Percentiles rank a stretch among this genome's conserved stretches.
These are phyloP conservation scores for Eurytoma californica DNA, from an alignment of 2,888 invertebrate species.

Conservation along the genomic window DNA sequence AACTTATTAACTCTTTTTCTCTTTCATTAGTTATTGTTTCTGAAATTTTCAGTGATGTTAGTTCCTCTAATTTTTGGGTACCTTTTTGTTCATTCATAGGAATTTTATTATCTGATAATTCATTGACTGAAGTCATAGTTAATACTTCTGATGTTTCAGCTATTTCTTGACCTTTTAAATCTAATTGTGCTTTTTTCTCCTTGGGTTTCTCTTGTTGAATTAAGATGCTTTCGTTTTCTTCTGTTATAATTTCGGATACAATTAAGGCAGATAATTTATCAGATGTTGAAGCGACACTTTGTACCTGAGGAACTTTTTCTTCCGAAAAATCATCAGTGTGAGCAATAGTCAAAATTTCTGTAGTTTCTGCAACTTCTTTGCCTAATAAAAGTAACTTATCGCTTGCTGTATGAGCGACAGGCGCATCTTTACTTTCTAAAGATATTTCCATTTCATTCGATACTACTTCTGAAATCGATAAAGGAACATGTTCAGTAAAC, in stretches of 20 bases:
- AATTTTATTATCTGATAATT: conserved; percentile 51
- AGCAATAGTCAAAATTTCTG: conserved; percentile 59
- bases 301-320: conserved; percentile 53
- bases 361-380: conserved; percentile 65
- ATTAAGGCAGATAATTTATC: conserved; percentile 58
- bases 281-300: conserved; percentile 40
- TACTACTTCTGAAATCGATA: conserved; percentile 56
- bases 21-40: conserved; percentile 62
- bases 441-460: conserved; percentile 54
- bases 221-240: conserved; percentile 65
- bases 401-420: conserved; percentile 68
- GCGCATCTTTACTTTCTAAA: conserved; percentile 56
- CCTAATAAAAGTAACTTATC: conserved; percentile 69
- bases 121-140: conserved; percentile 60
- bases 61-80: conserved; percentile 63
- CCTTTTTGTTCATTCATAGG: conserved; percentile 58
- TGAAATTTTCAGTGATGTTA: conserved; percentile 62
- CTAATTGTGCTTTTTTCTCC: conserved; percentile 59
- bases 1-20: conserved; percentile 58
- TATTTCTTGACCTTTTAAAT: conserved; percentile 67
- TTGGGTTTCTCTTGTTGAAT: conserved; percentile 50
- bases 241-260: conserved; percentile 58
- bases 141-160: conserved; percentile 70
- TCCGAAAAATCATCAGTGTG: conserved; percentile 52
- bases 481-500: conserved; percentile 54